Evolutionary conservation across 1,140 invertebrate genomes (phyloP).

Genomic region (Tetragonula clypearis): DNA sequence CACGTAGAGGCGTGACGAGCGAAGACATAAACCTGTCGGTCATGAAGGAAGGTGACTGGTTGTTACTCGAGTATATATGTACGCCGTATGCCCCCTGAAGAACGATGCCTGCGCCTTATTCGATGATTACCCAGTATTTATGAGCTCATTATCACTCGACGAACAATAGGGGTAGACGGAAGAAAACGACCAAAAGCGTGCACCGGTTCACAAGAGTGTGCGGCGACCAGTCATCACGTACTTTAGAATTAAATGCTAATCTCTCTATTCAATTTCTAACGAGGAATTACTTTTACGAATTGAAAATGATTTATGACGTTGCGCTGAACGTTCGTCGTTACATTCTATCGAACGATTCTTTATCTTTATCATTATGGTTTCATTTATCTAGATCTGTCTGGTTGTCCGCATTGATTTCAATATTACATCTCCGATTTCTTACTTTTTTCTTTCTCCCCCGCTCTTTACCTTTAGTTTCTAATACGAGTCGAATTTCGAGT

Average conservation of each 20-base stretch:
- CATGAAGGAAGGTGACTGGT: conserved; percentile 27
- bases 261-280: background rate
- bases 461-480: too few species aligned
- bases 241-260: conserved; percentile 20
- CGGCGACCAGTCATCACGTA: background rate
- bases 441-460: too few species aligned
- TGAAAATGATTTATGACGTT: background rate
- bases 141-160: conserved; percentile 55
- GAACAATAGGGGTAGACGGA: conserved; percentile 10
- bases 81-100: conserved; percentile 9
- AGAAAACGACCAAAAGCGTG: background rate
- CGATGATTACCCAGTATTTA: conserved; percentile 62
- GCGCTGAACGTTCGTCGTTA: too few species aligned
- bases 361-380: too few species aligned
- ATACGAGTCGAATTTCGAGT: too few species aligned
- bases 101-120: conserved; percentile 23
- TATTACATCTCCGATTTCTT: too few species aligned
- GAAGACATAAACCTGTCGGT: conserved; percentile 54
- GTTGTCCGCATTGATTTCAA: too few species aligned
- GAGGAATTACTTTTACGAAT: conserved; percentile 1
- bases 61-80: conserved; percentile 5
- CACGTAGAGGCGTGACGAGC: conserved; percentile 53
- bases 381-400: too few species aligned
- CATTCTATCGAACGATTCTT: background rate
- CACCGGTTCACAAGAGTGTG: background rate